These are phyloP conservation scores for Gephyroberyx darwinii DNA, from an alignment of 2,797 vertebrate species.

Conservation along the genomic window DNA sequence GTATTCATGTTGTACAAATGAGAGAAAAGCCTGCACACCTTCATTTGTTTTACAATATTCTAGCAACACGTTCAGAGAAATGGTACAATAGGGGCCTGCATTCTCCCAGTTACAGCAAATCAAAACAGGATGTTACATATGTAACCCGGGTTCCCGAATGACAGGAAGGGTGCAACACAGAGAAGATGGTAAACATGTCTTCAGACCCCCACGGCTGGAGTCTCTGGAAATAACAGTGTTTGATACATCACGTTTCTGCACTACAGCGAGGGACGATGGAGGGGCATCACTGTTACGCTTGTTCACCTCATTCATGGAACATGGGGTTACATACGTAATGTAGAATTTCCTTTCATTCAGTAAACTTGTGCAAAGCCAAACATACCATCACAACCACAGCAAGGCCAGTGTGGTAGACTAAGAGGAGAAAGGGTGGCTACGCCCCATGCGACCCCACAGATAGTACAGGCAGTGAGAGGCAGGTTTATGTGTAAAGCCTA, in stretches of 20 bases:
- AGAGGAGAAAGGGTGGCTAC: not conserved
- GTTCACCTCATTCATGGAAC: too few species aligned
- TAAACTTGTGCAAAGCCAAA: constrained; percentile 1
- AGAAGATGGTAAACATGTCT: constrained; percentile 12
- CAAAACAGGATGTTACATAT: not conserved
- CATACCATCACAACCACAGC: not conserved
- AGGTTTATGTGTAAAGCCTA: not conserved
- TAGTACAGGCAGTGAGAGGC: too few species aligned
- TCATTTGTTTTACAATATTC: constrained; percentile 33
- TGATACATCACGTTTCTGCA: not conserved
- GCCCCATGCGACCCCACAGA: not conserved
- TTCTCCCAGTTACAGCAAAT: constrained; percentile 38
- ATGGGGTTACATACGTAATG: not conserved
- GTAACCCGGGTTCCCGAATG: not conserved
- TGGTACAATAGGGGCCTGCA: not conserved
- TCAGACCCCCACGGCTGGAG: not conserved
- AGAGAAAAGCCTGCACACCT: constrained; percentile 1
- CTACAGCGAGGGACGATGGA: too few species aligned
- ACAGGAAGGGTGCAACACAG: constrained; percentile 2
- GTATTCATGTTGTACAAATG: constrained; percentile 20
- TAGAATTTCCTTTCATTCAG: not conserved
- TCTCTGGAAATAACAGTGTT: constrained; percentile 16
- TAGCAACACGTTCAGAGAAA: constrained; percentile 51
- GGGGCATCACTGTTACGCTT: too few species aligned
- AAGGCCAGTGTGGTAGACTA: not conserved